Conservation (phyloP, 2,113 vertebrate species). For the Paradoxurus hermaphroditus region DNA sequence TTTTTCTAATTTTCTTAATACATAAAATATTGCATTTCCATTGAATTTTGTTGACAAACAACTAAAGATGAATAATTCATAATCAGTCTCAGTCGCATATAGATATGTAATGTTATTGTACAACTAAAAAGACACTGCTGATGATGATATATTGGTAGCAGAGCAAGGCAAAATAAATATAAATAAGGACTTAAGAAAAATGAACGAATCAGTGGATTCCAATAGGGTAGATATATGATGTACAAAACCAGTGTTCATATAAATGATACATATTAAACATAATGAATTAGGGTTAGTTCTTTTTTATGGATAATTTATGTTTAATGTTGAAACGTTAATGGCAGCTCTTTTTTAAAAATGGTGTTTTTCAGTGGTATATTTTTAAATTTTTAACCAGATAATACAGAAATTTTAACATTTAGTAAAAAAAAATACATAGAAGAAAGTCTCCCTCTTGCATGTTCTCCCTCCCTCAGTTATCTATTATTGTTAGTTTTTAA, state of each 20-base stretch:
- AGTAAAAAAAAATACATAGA: neutral
- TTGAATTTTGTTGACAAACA: conserved; percentile 48
- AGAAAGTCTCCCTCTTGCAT: neutral
- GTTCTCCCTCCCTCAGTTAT: neutral
- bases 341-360: neutral
- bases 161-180: conserved; percentile 25
- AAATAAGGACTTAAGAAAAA: conserved; percentile 39
- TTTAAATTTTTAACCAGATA: conserved; percentile 13
- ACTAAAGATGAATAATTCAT: conserved; percentile 31
- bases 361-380: neutral
- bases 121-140: conserved; percentile 36
- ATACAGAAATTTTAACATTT: neutral
- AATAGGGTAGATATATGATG: conserved; percentile 45
- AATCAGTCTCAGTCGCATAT: neutral
- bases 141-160: conserved; percentile 31
- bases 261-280: neutral
- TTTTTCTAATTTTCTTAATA: conserved; percentile 57
- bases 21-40: conserved; percentile 22
- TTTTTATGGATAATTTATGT: neutral
- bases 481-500: neutral
- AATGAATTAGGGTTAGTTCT: neutral
- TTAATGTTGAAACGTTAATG: conserved; percentile 22
- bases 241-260: conserved; percentile 37
- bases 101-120: conserved; percentile 29
- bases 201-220: conserved; percentile 31